Conservation (phyloP, 2,888 invertebrate species). For the Carpatolechia fugitivella region DNA sequence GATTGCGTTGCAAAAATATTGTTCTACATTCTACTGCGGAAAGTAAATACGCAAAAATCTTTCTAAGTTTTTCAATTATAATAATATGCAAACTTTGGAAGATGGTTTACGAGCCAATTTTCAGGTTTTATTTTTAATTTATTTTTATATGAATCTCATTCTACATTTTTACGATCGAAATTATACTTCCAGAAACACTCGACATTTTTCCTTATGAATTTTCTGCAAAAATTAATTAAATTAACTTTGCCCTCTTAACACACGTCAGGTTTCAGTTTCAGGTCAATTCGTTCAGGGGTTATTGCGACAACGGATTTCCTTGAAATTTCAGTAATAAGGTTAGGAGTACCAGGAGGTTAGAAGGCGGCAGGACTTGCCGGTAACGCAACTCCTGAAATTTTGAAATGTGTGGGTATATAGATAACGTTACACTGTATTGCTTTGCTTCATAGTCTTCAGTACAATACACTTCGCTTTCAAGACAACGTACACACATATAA, state of each 20-base stretch:
- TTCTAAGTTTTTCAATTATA: not conserved
- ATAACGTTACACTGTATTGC: not conserved
- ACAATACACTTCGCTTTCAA: no score
- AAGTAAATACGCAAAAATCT: not conserved
- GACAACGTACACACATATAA: no score
- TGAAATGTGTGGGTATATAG: slow-evolving; percentile 29
- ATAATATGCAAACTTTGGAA: no score
- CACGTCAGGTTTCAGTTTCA: not conserved
- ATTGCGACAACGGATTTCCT: slow-evolving; percentile 47
- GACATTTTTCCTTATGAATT: not conserved
- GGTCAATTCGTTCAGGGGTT: slow-evolving; percentile 2
- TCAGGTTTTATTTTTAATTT: no score
- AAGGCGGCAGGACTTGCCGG: slow-evolving; percentile 30
- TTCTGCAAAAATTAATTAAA: not conserved
- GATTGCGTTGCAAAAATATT: slow-evolving; percentile 14
- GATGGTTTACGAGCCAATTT: no score
- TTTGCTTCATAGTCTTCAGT: no score
- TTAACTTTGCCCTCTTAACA: no score
- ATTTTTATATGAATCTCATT: no score
- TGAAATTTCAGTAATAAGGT: slow-evolving; percentile 77
- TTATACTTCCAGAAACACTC: not conserved
- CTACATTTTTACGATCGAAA: no score
- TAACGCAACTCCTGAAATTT: slow-evolving; percentile 18
- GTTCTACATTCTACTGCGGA: not conserved
- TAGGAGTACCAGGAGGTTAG: slow-evolving; percentile 65